Conservation (phyloP, 30 jellyfish, hydroid and myxozoan genomes). For the Sanderia malayensis region DNA sequence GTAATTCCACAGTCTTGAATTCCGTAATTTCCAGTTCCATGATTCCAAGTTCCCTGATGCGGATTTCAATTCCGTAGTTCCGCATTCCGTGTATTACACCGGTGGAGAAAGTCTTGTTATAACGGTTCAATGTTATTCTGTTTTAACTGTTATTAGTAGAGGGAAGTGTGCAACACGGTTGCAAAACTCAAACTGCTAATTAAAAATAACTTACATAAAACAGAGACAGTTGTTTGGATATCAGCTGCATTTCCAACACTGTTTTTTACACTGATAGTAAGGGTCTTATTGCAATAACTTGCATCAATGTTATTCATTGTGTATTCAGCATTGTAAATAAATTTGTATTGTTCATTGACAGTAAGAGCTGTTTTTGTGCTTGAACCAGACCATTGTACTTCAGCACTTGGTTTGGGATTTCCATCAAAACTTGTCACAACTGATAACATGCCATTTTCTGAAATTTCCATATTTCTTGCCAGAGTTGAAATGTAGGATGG, state of each 20-base stretch:
- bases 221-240: background rate
- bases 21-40: too few relatives aligned
- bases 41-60: too few relatives aligned
- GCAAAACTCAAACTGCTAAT: too few relatives aligned
- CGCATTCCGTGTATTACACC: too few relatives aligned
- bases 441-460: background rate
- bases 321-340: background rate
- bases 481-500: background rate
- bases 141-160: too few relatives aligned
- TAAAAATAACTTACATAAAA: background rate
- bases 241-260: background rate
- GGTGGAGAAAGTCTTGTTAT: too few relatives aligned
- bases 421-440: background rate
- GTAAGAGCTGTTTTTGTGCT: background rate
- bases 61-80: too few relatives aligned
- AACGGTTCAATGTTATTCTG: too few relatives aligned
- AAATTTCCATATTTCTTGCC: background rate
- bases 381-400: background rate
- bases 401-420: constrained; percentile 7
- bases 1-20: too few relatives aligned
- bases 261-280: background rate
- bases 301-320: background rate
- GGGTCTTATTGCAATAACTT: background rate
- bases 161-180: too few relatives aligned
- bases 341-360: background rate